Evolutionary conservation across 2,888 invertebrate species (phyloP), one percentile per base, ranked within the genome.

Genomic region (Cheilosia variabilis): DNA sequence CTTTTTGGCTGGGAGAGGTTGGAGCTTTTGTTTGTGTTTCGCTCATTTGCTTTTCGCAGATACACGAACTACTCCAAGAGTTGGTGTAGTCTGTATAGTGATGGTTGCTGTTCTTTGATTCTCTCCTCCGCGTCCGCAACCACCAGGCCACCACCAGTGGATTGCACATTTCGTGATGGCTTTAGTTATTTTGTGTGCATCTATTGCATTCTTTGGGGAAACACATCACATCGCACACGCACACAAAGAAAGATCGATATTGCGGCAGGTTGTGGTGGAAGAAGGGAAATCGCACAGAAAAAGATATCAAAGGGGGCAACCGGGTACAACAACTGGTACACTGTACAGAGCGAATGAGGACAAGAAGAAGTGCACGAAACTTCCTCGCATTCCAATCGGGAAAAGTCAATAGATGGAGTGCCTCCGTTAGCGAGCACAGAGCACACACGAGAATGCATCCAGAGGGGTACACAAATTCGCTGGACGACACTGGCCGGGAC

Each of bases 311-410:
- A 1, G 17, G 65, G 17, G 34, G 43, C 1, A 1, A 2, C 10
- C 3, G 10, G 4, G 22, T 50, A 34, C 57, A 19, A 19, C 65
- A 60, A 69, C 52, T 68, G 79, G 68, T 69, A 78, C 52, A 75
- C 9, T 43, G 57, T 13, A 13, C 17, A 34, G 37, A 75, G 17
- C 84, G 86, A 86, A 86, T 76, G 81, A 78, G 83, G 78, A 83
- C 78, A 83, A 31, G 45, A 68, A 73, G 73, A 78, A 72, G 62
- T 57, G 55, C 60, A 66, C 53, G 72, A 81, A 76, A 86, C 76
- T 81, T 77, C 86, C 45, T 81, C 86, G 81, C 81, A 81, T 86
- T 86, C 86, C 84, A 86, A 80, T 86, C 72, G 86, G 81, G 81
- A 86, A 86, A 86, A 86, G 81, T 86, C 86, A 86, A 86, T 86